Evolutionary conservation across 2,888 invertebrate genomes (phyloP).

Genomic region (Netelia virgata): DNA sequence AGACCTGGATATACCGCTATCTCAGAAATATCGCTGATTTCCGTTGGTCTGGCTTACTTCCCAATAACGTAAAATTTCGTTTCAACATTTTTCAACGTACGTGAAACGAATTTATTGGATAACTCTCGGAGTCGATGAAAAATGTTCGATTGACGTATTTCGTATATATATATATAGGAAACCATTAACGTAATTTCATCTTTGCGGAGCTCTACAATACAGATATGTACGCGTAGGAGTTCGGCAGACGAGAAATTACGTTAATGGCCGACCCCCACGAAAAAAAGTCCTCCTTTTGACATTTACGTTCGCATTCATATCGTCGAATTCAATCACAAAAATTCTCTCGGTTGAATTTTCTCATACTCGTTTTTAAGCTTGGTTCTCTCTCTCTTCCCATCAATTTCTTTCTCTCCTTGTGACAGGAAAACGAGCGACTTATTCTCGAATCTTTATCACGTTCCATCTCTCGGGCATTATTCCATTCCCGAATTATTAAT

Average conservation of each 20-base stretch:
- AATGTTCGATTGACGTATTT: not conserved
- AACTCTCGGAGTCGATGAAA: constrained; percentile 1
- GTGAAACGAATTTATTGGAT: constrained; percentile 47
- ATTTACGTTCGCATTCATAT: not conserved
- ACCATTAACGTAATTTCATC: constrained; percentile 11
- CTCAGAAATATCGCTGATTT: not conserved
- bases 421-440: constrained; percentile 12
- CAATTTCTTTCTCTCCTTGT: not conserved
- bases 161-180: not conserved
- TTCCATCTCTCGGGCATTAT: constrained; percentile 29
- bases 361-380: constrained; percentile 9
- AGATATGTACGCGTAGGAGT: not conserved
- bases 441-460: constrained; percentile 59
- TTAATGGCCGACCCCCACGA: not conserved
- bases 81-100: constrained; percentile 36
- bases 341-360: constrained; percentile 16
- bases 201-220: not conserved
- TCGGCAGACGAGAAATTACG: not conserved
- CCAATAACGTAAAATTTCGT: not conserved
- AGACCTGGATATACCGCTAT: constrained; percentile 15
- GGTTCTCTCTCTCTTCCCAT: not conserved
- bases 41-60: not conserved
- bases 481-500: not conserved
- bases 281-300: not conserved
- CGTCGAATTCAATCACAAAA: constrained; percentile 21